These are phyloP conservation scores for Thamnophis sirtalis DNA, from an alignment of 2,113 vertebrate genomes.

Conservation along the genomic window DNA sequence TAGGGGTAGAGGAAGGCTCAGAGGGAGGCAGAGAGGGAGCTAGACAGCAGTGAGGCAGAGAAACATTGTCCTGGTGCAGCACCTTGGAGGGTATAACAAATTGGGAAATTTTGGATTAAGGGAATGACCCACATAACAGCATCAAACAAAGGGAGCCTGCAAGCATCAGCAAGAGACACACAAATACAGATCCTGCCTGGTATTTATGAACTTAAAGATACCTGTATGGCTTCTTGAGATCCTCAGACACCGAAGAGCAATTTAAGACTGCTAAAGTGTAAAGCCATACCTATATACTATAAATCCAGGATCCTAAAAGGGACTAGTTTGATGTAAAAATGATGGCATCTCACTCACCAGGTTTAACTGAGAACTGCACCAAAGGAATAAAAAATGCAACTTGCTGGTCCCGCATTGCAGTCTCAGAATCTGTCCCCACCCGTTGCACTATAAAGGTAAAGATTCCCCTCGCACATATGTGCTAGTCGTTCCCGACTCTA, in stretches of 20 bases:
- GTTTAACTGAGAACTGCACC: not conserved
- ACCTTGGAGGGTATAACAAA: not conserved
- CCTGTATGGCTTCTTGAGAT: not conserved
- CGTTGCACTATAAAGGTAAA: not conserved
- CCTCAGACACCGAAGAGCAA: not conserved
- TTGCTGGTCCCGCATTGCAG: no score
- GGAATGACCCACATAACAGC: not conserved
- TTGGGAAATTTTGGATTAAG: not conserved
- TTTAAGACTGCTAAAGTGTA: not conserved
- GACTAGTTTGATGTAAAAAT: not conserved
- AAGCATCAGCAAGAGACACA: rapidly evolving
- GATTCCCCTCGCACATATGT: no score
- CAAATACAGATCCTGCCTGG: not conserved
- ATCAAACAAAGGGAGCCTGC: not conserved
- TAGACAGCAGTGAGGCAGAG: no score
- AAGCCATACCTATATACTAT: not conserved
- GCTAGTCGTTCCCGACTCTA: no score
- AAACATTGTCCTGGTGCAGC: no score
- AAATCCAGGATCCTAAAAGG: not conserved
- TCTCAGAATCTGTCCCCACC: not conserved
- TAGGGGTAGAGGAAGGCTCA: no score
- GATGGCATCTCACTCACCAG: not conserved
- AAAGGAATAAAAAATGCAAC: not conserved
- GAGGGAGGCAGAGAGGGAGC: no score
- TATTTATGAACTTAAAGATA: not conserved